Evolutionary conservation across 1,140 invertebrate genomes (phyloP), one percentile per base, ranked within the genome.

Genomic region (Calosoma granatense): DNA sequence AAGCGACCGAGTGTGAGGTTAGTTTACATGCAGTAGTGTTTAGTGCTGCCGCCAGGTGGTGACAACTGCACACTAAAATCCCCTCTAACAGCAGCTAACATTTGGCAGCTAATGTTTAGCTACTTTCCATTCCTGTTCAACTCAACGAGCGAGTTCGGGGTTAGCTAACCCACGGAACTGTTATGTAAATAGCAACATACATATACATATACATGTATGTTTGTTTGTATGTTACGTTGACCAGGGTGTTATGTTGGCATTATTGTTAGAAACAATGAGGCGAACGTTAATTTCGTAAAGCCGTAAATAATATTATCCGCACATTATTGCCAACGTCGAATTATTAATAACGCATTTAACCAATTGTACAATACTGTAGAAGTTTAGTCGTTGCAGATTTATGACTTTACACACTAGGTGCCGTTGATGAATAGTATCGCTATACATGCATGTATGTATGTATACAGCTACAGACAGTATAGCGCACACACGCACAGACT

Each of bases 151-250:
- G n/a, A n/a, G 26, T 36, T 36, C 26, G 26, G 6, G n/a, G 26
- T 36, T 36, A 9, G 26, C 6, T 9, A 6, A 6, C 6, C 26
- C 26, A n/a, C 26, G n/a, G n/a, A 36, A 36, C 26, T 36, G 26
- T 36, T 36, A 36, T 36, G 26, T 36, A 36, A 36, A 36, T 36
- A 36, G n/a, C n/a, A n/a, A n/a, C n/a, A 36, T 36, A 36, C n/a
- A 36, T 36, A 36, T 36, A 36, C n/a, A 36, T 36, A 36, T 36
- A 36, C n/a, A 36, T 36, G n/a, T 36, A 36, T 36, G n/a, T 36
- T 9, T 36, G n/a, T 36, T 9, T 36, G n/a, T 36, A 36, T 36
- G n/a, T 36, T n/a, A n/a, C n/a, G n/a, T n/a, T n/a, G n/a, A n/a
- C n/a, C n/a, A n/a, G n/a, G n/a, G n/a, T n/a, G n/a, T n/a, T n/a